Evolutionary conservation across 2,113 vertebrate genomes (phyloP).

Genomic region (Noctilio leporinus): DNA sequence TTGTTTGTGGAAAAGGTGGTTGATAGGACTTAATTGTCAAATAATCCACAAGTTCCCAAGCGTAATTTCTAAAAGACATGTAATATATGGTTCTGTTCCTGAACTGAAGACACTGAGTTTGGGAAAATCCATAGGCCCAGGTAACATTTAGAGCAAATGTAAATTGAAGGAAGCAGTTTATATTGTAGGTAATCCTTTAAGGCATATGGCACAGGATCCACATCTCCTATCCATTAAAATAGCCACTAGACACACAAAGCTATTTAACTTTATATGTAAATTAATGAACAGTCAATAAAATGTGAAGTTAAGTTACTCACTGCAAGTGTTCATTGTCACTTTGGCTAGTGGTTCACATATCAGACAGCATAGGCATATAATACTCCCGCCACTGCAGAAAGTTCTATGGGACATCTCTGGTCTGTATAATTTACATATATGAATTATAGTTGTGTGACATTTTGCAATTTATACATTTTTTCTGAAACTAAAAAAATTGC

Average conservation of each 20-base stretch:
- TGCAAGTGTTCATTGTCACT: neutral
- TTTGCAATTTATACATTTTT: neutral
- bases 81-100: neutral
- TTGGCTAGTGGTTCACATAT: neutral
- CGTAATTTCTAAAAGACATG: neutral
- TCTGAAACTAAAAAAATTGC: neutral
- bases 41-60: neutral
- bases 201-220: neutral
- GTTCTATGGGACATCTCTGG: neutral
- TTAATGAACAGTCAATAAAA: constrained; percentile 1
- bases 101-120: neutral
- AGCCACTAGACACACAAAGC: neutral
- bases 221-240: neutral
- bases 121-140: neutral
- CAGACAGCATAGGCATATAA: neutral
- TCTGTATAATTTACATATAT: neutral
- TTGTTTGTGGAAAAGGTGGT: neutral
- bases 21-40: neutral
- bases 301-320: neutral
- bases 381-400: neutral
- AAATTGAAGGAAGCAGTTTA: neutral
- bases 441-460: neutral
- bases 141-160: neutral
- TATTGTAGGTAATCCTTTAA: neutral
- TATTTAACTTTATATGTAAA: neutral